phyloP scores from a whole-genome alignment of 2,888 invertebrate genomes.

The Morpho helenor region DNA sequence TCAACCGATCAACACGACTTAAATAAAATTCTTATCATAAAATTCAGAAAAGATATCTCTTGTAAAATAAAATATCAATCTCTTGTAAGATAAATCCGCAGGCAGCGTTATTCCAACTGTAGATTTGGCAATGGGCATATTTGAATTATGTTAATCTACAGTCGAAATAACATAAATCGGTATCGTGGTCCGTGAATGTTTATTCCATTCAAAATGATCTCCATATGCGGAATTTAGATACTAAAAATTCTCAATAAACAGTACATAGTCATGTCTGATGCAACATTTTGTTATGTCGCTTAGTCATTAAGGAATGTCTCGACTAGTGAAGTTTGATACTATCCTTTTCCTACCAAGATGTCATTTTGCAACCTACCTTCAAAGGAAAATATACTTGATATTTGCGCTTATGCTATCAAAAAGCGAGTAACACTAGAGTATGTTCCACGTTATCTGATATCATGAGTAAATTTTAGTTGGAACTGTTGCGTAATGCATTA shows the following conservation, averaged over 20 bases:
- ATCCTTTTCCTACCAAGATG: neutral
- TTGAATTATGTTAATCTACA: neutral
- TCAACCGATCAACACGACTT: too few relatives aligned
- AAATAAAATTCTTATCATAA: too few relatives aligned
- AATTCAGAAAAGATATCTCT: too few relatives aligned
- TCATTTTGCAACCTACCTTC: too few relatives aligned
- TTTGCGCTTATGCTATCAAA: neutral
- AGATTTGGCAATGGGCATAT: neutral
- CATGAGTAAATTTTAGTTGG: too few relatives aligned
- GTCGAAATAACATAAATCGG: neutral
- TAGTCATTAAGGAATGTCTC: conserved; percentile 5
- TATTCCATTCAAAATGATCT: conserved; percentile 26
- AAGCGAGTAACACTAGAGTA: too few relatives aligned
- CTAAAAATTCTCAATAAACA: conserved; percentile 47
- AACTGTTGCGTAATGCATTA: too few relatives aligned
- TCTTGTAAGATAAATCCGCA: too few relatives aligned
- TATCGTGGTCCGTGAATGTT: conserved; percentile 30
- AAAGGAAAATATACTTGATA: neutral
- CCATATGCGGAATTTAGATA: conserved; percentile 10
- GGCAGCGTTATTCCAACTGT: too few relatives aligned
- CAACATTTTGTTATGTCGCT: conserved; percentile 6
- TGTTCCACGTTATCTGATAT: too few relatives aligned
- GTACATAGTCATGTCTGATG: conserved; percentile 33
- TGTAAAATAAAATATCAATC: too few relatives aligned
- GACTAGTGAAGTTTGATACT: conserved; percentile 1